Base-by-base conservation (phyloP, 2,888 invertebrate species). In the Megaustenia siamemsis region DNA sequence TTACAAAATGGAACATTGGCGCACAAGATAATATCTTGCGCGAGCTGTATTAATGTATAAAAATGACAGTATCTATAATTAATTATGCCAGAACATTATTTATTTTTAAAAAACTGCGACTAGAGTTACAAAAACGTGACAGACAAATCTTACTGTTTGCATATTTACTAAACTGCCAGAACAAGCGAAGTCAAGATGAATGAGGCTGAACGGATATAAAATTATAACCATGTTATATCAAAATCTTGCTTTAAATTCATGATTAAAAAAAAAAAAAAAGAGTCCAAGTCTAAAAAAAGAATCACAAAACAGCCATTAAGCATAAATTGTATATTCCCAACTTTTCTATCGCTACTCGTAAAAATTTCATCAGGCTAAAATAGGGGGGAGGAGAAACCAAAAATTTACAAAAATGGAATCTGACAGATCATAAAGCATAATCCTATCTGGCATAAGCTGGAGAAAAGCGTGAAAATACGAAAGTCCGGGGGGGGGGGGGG, bases 381-480 rank as follows among this genome's bases (percentile, higher is more conserved):
- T 12, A n/a, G 24, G n/a, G 56, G 15, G 53, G 2, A 24, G 53
- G 49, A 49, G 32, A 73, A 73, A 80, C 35, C 35, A 69, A 69
- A 69, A n/a, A 53, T 49, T 4, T 32, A 28, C 12, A 66, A 53
- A 40, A 56, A 71, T 40, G 56, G 83, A 78, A 83, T 78, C 71
- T 71, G 83, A 40, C 83, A 83, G 83, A 60, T 78, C 83, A 71
- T 83, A 78, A 83, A 83, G 40, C 68, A 83, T 71, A 69, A 49
- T 28, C 43, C 68, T 60, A 83, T 83, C 71, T 71, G 78, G 71
- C 83, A 56, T 28, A 66, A 18, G 69, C 28, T 68, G 21, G 53
- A 76, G 49, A 53, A 35, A 40, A 32, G 43, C 40, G 75, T 49
- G 66, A 60, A 76, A 82, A 66, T 82, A 75, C 76, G 66, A 75